Conservation (phyloP, 2,113 vertebrate species). For the Zeus faber region DNA sequence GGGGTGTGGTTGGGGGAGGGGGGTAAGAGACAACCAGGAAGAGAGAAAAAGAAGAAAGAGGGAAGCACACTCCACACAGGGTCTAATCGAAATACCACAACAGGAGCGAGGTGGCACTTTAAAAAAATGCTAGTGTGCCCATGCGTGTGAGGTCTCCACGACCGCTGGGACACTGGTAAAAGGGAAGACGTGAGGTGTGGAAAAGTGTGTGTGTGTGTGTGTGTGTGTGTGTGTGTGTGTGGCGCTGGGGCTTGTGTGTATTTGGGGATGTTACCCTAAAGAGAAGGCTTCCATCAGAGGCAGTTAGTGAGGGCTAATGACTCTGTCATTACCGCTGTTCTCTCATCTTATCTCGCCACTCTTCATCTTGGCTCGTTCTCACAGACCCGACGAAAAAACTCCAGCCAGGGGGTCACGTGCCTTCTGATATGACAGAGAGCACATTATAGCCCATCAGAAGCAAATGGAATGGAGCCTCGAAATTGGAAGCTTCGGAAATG, state of each 20-base stretch:
- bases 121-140: too few species aligned
- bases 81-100: too few species aligned
- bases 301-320: constrained; percentile 44
- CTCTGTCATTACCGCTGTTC: constrained; percentile 61
- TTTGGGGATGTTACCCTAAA: too few species aligned
- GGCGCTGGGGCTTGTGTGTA: too few species aligned
- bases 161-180: too few species aligned
- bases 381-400: constrained; percentile 7
- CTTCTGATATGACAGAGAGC: too few species aligned
- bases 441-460: background rate
- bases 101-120: constrained; percentile 50
- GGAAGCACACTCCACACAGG: too few species aligned
- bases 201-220: constrained; percentile 34
- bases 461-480: background rate
- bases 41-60: too few species aligned
- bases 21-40: constrained; percentile 22
- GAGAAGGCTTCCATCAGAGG: constrained; percentile 40
- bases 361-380: constrained; percentile 46
- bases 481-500: too few species aligned
- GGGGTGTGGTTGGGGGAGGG: constrained; percentile 8
- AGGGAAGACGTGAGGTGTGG: background rate
- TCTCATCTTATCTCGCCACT: constrained; percentile 47
- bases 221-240: constrained; percentile 23
- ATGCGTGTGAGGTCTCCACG: too few species aligned
- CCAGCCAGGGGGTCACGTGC: background rate